Base-by-base conservation (phyloP, 2,113 vertebrate genomes). In the Ceuthmochares aereus region DNA sequence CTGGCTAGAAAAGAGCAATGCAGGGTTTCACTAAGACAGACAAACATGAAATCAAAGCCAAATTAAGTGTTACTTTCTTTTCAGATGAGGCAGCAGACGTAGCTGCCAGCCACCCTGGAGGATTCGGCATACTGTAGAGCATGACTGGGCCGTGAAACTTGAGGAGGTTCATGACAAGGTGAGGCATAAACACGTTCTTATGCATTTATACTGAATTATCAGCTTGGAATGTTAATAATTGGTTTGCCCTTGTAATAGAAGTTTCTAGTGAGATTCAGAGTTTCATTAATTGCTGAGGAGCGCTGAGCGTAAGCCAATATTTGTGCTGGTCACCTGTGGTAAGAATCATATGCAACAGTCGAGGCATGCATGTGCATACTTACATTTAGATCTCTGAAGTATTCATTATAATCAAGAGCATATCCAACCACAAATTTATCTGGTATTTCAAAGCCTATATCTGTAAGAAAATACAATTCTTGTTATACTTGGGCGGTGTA, bases 361-460 rank as follows among this genome's bases (percentile, higher is more conserved):
- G 6, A 75, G 25, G 51, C 36, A 62, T 18, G n/a, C 6, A 1
- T 21, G 4, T 66, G 20, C 27, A 9, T 84, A 97, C 98, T 98
- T 97, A 98, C 98, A 29, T 99, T 98, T 89, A 99, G 97, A 96
- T 99, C 98, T 87, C 98, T 97, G 97, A 99, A 99, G 96, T 99
- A 98, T 66, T 99, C 98, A 14, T 99, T 99, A 87, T 98, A 99
- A 97, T 99, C 98, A 96, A 99, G 96, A 20, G 98, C 98, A 42
- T 99, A 99, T 56, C 98, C 98, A 22, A 98, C 98, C 7, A 99
- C 98, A 70, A 99, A 98, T 87, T 67, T 98, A 89, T 99, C 98
- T 59, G 98, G 98, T 94, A 99, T 98, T 97, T 99, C 98, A 95
- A 99, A 99, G 62, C 98, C 98, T 34, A 97, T 97, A 92, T 99